phyloP scores from a whole-genome alignment of 92 coral and sea anemone species.

The Palythoa caribaeorum region DNA sequence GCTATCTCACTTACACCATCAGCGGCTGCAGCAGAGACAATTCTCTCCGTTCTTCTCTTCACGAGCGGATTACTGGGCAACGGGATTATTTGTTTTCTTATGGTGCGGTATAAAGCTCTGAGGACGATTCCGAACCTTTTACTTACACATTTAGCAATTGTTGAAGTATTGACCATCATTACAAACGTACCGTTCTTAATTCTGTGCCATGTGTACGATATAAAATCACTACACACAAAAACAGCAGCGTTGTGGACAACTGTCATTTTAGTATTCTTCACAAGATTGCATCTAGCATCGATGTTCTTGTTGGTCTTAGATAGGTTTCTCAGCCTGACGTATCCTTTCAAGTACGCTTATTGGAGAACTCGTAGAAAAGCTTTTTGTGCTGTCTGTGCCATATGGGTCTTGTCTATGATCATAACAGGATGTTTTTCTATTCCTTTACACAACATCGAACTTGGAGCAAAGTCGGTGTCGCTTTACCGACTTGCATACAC shows the following conservation, averaged over 20 bases:
- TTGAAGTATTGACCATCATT: background rate
- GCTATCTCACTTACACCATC: background rate
- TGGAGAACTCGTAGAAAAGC: background rate
- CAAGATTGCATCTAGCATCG: background rate
- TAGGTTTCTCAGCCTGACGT: background rate
- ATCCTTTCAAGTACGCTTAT: background rate
- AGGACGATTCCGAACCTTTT: conserved; percentile 1
- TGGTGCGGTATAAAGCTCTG: background rate
- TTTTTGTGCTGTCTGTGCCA: too few relatives aligned
- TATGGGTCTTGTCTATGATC: background rate
- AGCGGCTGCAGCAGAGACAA: background rate
- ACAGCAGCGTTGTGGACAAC: conserved; percentile 8
- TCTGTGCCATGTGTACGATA: background rate
- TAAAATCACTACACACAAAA: background rate
- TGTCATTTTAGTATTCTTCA: background rate
- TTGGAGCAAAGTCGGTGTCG: background rate
- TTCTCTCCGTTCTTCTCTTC: background rate
- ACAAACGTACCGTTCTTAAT: background rate
- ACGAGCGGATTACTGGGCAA: background rate
- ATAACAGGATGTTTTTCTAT: background rate
- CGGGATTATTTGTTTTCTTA: conserved; percentile 1
- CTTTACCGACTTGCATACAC: background rate
- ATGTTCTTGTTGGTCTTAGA: background rate
- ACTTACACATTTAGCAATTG: background rate
- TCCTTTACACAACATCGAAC: background rate